Base-by-base conservation (phyloP, 2,113 vertebrate species). In the Elachura formosa region DNA sequence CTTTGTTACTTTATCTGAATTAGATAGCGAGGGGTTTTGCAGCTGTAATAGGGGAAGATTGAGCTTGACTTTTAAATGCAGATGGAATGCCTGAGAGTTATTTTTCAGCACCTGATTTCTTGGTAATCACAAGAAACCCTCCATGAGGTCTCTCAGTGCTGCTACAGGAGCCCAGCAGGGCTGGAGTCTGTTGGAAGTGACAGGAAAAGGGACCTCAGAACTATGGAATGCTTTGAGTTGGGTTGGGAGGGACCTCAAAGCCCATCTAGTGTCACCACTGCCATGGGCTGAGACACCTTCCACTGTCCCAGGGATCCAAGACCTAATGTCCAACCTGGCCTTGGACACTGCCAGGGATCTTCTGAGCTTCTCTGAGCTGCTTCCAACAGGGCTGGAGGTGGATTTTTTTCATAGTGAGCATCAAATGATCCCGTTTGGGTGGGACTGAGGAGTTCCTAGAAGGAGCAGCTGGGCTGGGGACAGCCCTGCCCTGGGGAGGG, bases 1-100 rank as follows among this genome's bases (percentile, higher is more conserved):
- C 85, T 93, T 87, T 94, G 74, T 84, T 82, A 51, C 51, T 95
- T 81, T 49, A 81, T 61, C 87, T 89, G 83, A 80, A 84, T 64
- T 58, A 72, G 86, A 73, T 59, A 68, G 63, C 13, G 10, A 43
- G 34, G 46, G 59, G 31, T 2, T 54, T 81, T 75, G 84, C 67
- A 73, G 20, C 24, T 64, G 73, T 72, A 80, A 43, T 69, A 59
- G 59, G 63, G 81, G 71, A 46, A n/a, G 71, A 58, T 13, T 31
- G 84, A 84, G 80, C 48, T 38, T 1, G 5, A 38, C 38, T 51
- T 82, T 76, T 49, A 64, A 46, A 86, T 40, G 77, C 16, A 51
- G 73, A 34, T 66, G 24, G 58, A 58, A 5, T 62, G 31, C 17
- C 93, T 66, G 41, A n/a, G 9, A 54, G 71, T 49, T 66, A 23